Evolutionary conservation across 2,888 invertebrate species (phyloP).

Genomic region (Drosophila pegasa): DNA sequence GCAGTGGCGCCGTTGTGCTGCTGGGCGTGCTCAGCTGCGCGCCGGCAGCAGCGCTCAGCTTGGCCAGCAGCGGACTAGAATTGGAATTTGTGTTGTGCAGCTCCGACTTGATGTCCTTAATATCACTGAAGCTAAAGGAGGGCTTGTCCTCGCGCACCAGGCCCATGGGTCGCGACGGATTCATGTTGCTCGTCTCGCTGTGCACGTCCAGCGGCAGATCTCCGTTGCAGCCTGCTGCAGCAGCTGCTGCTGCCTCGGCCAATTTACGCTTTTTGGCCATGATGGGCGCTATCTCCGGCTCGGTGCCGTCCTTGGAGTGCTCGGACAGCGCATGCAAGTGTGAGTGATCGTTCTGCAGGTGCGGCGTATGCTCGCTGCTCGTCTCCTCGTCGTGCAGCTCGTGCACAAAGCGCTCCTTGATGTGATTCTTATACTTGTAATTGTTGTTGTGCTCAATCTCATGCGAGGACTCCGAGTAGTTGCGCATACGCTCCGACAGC

Average conservation of each 20-base stretch:
- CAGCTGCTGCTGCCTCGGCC: conserved; percentile 70
- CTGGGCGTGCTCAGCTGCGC: conserved; percentile 68
- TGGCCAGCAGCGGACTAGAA: conserved; percentile 63
- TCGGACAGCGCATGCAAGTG: conserved; percentile 82
- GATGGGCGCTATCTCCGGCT: conserved; percentile 83
- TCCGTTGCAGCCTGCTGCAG: conserved; percentile 50
- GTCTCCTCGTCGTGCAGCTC: conserved; percentile 85
- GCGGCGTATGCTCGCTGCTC: conserved; percentile 84
- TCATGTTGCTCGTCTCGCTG: conserved; percentile 52
- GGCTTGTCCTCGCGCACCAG: conserved; percentile 74
- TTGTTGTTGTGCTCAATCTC: conserved; percentile 86
- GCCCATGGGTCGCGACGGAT: conserved; percentile 34
- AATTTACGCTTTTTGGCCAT: conserved; percentile 83
- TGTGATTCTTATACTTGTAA: conserved; percentile 98
- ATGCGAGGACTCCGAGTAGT: conserved; percentile 85
- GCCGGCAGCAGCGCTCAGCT: conserved; percentile 58
- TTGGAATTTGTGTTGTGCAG: conserved; percentile 69
- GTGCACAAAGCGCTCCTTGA: conserved; percentile 93
- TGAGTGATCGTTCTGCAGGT: conserved; percentile 83
- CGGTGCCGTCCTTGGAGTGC: conserved; percentile 84
- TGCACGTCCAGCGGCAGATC: conserved; percentile 50
- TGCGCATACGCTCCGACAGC: conserved; percentile 82
- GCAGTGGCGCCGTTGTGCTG: conserved; percentile 69
- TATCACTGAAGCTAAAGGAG: conserved; percentile 74
- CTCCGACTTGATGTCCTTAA: conserved; percentile 83